phyloP scores from a whole-genome alignment of 2,113 vertebrate species.

The Syngnathoides biaculeatus region DNA sequence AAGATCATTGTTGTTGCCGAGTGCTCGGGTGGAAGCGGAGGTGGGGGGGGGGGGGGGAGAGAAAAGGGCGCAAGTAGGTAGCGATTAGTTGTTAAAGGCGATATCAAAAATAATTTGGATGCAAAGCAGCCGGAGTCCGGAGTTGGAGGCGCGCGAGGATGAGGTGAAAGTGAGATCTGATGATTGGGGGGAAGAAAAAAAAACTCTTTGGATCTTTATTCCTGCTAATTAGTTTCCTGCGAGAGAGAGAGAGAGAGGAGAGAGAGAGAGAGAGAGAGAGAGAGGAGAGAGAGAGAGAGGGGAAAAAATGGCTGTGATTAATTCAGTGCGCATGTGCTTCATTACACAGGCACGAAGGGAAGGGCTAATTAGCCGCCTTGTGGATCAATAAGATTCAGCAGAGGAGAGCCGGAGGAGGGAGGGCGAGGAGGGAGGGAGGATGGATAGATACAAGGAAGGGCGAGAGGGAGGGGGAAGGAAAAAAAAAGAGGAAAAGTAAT shows the following conservation, averaged over 20 bases:
- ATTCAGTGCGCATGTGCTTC: conserved; percentile 99
- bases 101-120: conserved; percentile 85
- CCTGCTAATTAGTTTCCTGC: conserved; percentile 99
- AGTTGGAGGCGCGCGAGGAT: conserved; percentile 83
- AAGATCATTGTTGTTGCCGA: conserved; percentile 85
- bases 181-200: conserved; percentile 91
- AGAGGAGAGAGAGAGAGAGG: conserved; percentile 23
- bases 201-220: conserved; percentile 99
- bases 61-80: conserved; percentile 62
- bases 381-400: conserved; percentile 99
- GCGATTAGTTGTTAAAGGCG: conserved; percentile 80
- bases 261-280: no score
- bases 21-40: conserved; percentile 62
- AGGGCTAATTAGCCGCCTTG: conserved; percentile 99
- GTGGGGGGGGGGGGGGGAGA: no score
- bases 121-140: conserved; percentile 81
- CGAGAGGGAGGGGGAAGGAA: conserved; percentile 30
- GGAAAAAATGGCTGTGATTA: conserved; percentile 99
- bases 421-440: conserved; percentile 77
- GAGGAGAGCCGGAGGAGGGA: conserved; percentile 81
- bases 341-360: conserved; percentile 99
- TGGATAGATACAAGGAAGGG: conserved; percentile 77
- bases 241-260: not conserved
- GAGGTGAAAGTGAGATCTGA: conserved; percentile 92
- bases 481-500: conserved; percentile 80